Evolutionary conservation across 2,888 invertebrate genomes (phyloP).

Genomic region (Temnothorax rugatulus): DNA sequence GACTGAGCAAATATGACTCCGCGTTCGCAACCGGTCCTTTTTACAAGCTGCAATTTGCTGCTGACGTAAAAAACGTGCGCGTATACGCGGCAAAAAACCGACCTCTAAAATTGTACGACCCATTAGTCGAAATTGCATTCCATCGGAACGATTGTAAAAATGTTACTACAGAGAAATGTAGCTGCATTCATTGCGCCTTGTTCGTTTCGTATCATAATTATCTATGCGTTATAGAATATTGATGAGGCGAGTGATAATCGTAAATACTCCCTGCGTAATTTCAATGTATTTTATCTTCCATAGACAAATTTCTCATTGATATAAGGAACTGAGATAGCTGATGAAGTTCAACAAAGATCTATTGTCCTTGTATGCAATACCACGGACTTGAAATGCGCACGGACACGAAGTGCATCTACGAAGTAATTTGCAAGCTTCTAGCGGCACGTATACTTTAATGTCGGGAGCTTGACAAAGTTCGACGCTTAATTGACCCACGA

Average conservation of each 20-base stretch:
- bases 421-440: conserved; percentile 50
- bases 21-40: conserved; percentile 32
- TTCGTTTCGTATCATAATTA: background rate
- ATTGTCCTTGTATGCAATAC: background rate
- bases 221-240: background rate
- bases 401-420: background rate
- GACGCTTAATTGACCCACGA: conserved; percentile 67
- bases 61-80: background rate
- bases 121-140: conserved; percentile 61
- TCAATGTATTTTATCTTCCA: background rate
- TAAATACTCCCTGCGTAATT: background rate
- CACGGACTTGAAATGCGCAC: background rate
- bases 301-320: background rate
- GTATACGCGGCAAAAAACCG: conserved; percentile 24
- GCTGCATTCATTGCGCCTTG: background rate
- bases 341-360: background rate
- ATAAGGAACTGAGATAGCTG: background rate
- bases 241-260: background rate
- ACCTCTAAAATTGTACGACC: conserved; percentile 43
- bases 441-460: conserved; percentile 50
- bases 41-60: conserved; percentile 52
- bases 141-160: conserved; percentile 49
- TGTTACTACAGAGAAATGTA: conserved; percentile 37
- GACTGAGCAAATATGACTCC: conserved; percentile 52
- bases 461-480: conserved; percentile 62